Evolutionary conservation across 2,113 vertebrate genomes (phyloP), one percentile per base, ranked within the genome.

Genomic region (Istiophorus platypterus): DNA sequence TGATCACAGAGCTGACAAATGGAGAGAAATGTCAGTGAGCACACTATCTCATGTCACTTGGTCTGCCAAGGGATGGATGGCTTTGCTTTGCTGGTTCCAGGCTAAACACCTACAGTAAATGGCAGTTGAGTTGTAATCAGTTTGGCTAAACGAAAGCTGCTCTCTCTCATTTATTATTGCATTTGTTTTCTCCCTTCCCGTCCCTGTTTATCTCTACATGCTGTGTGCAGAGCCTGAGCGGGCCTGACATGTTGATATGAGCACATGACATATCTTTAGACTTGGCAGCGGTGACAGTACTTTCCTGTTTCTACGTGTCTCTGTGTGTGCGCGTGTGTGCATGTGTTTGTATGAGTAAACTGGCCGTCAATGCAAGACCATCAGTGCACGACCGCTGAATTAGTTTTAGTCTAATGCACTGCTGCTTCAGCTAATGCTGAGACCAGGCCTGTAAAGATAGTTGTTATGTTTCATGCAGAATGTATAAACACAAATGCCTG

Each of bases 91-190:
- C 65, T 14, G 65, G 24, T 71, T 76, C 64, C 81, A 54, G 80
- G 70, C 84, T 84, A 79, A 92, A 89, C 79, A 86, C 64, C 86
- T 66, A 62, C 82, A 81, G 82, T 76, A 74, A 85, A 88, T 39
- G 72, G 79, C 72, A 62, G 79, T 39, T 45, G 52, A 83, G 84
- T 64, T 73, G 81, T 85, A 88, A 91, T 91, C 90, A 78, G 58
- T 90, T 81, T 78, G 83, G 59, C 65, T 90, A 84, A 87, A 80
- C 15, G 86, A 87, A 90, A 89, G 87, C 87, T 86, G 85, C 67
- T 85, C 77, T 47, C 70, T 85, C 39, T 79, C 77, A 57, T 89
- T 82, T 81, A 82, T 76, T 81, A 65, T 45, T 78, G 59, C 81
- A 82, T 90, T 92, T 90, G 88, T 88, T 90, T 77, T 87, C 76